Conservation (phyloP, 1,140 invertebrate genomes). For the Ooceraea biroi region DNA sequence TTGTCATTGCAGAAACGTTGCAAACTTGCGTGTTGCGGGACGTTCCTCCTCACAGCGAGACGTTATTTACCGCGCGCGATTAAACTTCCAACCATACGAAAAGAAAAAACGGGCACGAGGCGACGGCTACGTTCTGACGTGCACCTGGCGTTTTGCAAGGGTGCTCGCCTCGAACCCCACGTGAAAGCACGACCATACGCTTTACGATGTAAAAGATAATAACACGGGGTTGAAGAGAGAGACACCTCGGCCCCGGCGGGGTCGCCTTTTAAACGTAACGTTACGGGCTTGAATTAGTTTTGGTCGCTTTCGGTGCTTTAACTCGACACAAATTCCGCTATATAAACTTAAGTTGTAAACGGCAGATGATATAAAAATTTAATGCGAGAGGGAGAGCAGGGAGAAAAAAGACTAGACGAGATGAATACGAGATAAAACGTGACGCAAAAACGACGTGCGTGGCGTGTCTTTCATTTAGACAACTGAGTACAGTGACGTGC, state of each 20-base stretch:
- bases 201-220: conserved; percentile 55
- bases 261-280: conserved; percentile 47
- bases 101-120: conserved; percentile 34
- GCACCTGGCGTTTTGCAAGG: conserved; percentile 21
- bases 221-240: conserved; percentile 18
- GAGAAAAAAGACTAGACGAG: background rate
- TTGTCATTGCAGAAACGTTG: background rate
- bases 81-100: conserved; percentile 35
- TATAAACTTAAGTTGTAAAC: conserved; percentile 38
- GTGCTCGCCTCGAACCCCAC: background rate
- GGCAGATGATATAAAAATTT: conserved; percentile 45
- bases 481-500: background rate
- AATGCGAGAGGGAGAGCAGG: background rate
- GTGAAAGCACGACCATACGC: background rate
- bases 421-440: conserved; percentile 11
- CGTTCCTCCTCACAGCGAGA: conserved; percentile 27
- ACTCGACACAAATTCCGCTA: conserved; percentile 25
- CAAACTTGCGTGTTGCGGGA: background rate
- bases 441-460: background rate
- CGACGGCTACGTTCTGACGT: conserved; percentile 27
- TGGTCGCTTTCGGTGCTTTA: conserved; percentile 43
- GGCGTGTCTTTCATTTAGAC: conserved; percentile 19
- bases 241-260: background rate
- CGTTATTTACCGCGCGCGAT: conserved; percentile 62
- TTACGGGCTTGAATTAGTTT: conserved; percentile 47